These are phyloP conservation scores for Cosmia pyralina DNA, from an alignment of 2,888 invertebrate species.

Conservation along the genomic window DNA sequence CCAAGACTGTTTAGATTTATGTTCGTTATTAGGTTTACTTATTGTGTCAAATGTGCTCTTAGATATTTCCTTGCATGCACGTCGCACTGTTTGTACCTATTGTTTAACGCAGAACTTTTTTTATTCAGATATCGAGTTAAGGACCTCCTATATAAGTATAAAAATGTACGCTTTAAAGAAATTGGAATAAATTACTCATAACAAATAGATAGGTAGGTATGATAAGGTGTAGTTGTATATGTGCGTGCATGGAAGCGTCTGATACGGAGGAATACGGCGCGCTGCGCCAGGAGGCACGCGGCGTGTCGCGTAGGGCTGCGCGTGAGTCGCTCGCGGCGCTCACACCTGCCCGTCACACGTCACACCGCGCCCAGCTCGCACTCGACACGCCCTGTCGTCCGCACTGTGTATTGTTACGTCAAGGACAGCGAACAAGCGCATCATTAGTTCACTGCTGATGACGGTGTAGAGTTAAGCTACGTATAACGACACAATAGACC, in stretches of 20 bases:
- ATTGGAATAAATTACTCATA: slow-evolving; percentile 87
- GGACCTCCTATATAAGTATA: slow-evolving; percentile 88
- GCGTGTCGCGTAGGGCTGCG: slow-evolving; percentile 24
- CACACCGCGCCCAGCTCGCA: slow-evolving; percentile 7
- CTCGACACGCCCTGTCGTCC: slow-evolving; percentile 35
- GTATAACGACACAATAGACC: slow-evolving; percentile 78
- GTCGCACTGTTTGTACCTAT: slow-evolving; percentile 80
- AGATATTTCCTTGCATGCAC: slow-evolving; percentile 82
- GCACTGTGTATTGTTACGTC: slow-evolving; percentile 52
- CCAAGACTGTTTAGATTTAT: slow-evolving; percentile 88
- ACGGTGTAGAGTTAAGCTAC: slow-evolving; percentile 79
- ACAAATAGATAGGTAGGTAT: slow-evolving; percentile 88
- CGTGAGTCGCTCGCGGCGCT: neutral
- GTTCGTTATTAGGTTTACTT: slow-evolving; percentile 86
- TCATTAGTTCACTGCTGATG: slow-evolving; percentile 83
- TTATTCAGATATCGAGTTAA: slow-evolving; percentile 82
- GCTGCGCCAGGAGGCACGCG: slow-evolving; percentile 42
- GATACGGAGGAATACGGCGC: slow-evolving; percentile 57
- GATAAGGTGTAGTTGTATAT: slow-evolving; percentile 85
- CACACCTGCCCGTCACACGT: neutral
- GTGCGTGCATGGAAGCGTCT: slow-evolving; percentile 80
- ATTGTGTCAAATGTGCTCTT: slow-evolving; percentile 78
- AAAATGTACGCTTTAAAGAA: slow-evolving; percentile 90
- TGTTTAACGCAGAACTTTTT: slow-evolving; percentile 76
- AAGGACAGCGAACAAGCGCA: slow-evolving; percentile 71